These are phyloP conservation scores for Rhipidura dahli DNA, from an alignment of 2,113 vertebrate genomes.

Conservation along the genomic window DNA sequence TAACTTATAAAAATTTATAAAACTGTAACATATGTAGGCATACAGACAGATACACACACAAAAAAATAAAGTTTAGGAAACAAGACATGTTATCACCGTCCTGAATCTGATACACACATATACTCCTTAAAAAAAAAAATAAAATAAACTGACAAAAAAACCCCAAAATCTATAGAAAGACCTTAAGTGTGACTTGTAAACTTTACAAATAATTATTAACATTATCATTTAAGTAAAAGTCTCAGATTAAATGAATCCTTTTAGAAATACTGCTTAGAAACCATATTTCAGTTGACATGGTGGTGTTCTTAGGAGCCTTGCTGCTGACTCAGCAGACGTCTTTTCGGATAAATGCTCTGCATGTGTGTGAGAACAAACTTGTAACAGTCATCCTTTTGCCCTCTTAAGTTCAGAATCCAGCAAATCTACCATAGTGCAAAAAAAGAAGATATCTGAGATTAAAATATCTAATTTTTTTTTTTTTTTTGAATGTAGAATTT, in stretches of 20 bases:
- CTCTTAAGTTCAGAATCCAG: not conserved
- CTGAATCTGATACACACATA: not conserved
- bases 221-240: not conserved
- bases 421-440: not conserved
- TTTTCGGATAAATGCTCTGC: not conserved
- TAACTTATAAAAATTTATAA: not conserved
- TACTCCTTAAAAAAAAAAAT: not conserved
- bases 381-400: not conserved
- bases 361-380: not conserved
- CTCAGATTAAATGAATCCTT: not conserved
- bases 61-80: not conserved
- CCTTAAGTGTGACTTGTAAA: not conserved
- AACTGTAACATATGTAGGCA: not conserved
- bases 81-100: not conserved
- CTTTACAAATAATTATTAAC: not conserved
- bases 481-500: not conserved
- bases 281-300: not conserved
- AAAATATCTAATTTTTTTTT: not conserved
- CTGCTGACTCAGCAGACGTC: not conserved
- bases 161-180: not conserved
- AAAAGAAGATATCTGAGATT: not conserved
- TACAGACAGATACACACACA: fast-evolving
- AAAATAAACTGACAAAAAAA: not conserved
- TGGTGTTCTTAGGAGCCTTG: not conserved
- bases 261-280: not conserved